Conservation (phyloP, 2,797 vertebrate species). For the Calcarius lapponicus region DNA sequence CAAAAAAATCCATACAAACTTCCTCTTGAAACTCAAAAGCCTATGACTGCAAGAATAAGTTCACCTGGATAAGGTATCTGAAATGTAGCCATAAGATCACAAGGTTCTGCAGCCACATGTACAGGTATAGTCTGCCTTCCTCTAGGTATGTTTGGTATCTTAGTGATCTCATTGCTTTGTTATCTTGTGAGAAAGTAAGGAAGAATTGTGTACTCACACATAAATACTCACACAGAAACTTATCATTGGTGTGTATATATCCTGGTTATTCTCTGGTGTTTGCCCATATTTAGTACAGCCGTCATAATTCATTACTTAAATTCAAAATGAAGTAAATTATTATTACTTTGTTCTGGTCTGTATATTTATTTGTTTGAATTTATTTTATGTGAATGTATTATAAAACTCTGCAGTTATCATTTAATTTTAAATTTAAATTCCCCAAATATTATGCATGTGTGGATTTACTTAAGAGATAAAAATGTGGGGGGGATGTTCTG, state of each 20-base stretch:
- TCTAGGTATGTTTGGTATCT: neutral
- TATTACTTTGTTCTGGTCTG: neutral
- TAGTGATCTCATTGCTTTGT: neutral
- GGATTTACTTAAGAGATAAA: neutral
- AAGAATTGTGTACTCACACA: neutral
- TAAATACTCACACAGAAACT: neutral
- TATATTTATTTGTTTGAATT: neutral
- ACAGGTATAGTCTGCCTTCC: neutral
- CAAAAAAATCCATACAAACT: neutral
- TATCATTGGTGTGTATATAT: neutral
- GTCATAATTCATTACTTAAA: neutral
- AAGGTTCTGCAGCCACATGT: neutral
- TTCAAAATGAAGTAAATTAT: neutral
- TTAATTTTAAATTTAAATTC: neutral
- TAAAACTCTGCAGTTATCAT: neutral
- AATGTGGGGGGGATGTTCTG: fast-evolving
- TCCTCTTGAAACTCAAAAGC: neutral
- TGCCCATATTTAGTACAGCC: neutral
- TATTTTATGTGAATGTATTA: neutral
- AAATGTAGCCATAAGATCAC: neutral
- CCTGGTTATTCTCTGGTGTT: neutral
- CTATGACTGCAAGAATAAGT: neutral
- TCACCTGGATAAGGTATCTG: neutral
- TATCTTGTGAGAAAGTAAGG: neutral
- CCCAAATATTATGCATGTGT: neutral